These are phyloP conservation scores for Drosophila buzzatii DNA, from an alignment of 2,888 invertebrate genomes.

Conservation along the genomic window DNA sequence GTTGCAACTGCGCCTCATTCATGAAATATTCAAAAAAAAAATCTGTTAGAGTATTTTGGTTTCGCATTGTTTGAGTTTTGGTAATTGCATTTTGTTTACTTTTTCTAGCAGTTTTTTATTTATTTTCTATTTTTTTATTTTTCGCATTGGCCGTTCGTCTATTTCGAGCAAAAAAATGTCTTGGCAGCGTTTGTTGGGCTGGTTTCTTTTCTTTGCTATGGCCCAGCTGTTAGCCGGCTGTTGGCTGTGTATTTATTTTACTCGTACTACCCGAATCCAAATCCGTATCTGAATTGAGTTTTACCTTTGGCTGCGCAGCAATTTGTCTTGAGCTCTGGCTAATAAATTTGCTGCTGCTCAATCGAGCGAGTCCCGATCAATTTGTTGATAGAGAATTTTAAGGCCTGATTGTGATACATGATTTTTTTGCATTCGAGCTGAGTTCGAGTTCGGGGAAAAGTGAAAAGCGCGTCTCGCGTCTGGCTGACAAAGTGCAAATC, in stretches of 20 bases:
- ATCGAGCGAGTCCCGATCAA: conserved; percentile 43
- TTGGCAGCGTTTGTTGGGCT: conserved; percentile 68
- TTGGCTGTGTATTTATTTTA: conserved; percentile 24
- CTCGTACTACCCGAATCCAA: neutral
- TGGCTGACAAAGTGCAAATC: conserved; percentile 67
- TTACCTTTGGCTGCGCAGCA: conserved; percentile 42
- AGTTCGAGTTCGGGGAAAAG: conserved; percentile 33
- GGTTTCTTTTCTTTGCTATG: conserved; percentile 37
- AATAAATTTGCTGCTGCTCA: conserved; percentile 46
- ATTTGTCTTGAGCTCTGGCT: conserved; percentile 54
- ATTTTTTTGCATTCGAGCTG: conserved; percentile 11
- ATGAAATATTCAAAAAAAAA: no score
- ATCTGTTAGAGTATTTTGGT: conserved; percentile 24
- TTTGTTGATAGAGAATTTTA: conserved; percentile 57
- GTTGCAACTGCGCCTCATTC: neutral
- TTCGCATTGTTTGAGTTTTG: conserved; percentile 2
- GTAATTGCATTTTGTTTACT: conserved; percentile 45
- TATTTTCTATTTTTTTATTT: neutral
- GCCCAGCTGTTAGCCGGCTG: conserved; percentile 54
- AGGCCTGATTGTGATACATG: neutral
- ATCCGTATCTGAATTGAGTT: conserved; percentile 37
- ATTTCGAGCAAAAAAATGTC: conserved; percentile 68
- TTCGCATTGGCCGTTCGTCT: conserved; percentile 39
- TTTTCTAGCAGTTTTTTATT: conserved; percentile 35
- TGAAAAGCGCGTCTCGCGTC: conserved; percentile 35